Conservation (phyloP, 2,113 vertebrate species). For the Pluvianellus socialis region DNA sequence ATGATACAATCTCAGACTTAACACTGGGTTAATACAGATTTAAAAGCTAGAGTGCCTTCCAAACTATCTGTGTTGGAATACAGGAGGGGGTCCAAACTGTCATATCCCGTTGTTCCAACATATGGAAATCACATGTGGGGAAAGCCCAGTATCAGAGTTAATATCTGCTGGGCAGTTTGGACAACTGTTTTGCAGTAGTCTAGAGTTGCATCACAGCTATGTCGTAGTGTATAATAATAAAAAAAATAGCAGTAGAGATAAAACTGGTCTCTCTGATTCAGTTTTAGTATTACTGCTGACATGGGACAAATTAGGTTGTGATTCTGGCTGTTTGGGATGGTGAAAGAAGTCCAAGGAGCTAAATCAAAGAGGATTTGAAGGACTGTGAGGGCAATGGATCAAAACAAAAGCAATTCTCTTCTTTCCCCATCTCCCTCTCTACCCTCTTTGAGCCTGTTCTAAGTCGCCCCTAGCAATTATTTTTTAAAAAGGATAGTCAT, state of each 20-base stretch:
- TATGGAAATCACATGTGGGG: neutral
- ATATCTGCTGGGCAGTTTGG: neutral
- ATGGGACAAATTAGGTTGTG: neutral
- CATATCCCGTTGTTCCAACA: neutral
- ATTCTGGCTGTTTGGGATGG: neutral
- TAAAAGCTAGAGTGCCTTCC: neutral
- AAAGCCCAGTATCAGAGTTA: neutral
- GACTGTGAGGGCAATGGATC: neutral
- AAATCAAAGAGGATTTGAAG: slow-evolving; percentile 20
- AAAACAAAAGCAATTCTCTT: slow-evolving; percentile 42
- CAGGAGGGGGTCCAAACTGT: neutral
- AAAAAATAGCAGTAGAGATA: neutral
- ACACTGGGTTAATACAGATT: neutral
- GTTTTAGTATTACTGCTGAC: neutral
- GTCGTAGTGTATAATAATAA: neutral
- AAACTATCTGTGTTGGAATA: neutral
- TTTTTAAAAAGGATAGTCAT: slow-evolving; percentile 23
- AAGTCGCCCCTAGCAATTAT: neutral
- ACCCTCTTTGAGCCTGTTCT: neutral
- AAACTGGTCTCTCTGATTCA: neutral
- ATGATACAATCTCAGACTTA: neutral
- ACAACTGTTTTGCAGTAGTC: neutral
- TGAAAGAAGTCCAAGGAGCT: neutral
- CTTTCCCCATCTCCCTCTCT: neutral
- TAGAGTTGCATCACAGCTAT: neutral